These are phyloP conservation scores for Nipponacmea schrenckii DNA, from an alignment of 2,888 invertebrate species.

Conservation along the genomic window DNA sequence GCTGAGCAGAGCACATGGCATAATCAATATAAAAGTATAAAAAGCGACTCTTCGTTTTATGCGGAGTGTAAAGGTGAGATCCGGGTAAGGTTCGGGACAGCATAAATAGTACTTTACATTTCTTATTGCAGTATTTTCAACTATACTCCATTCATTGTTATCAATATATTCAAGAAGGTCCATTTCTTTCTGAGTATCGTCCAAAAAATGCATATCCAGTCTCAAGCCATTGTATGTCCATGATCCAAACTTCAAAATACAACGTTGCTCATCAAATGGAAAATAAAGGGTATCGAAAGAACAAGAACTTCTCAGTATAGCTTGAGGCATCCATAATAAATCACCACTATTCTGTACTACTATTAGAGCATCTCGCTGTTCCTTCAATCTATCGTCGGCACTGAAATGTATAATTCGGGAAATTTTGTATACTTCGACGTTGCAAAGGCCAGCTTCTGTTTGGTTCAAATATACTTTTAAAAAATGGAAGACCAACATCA, in stretches of 20 bases:
- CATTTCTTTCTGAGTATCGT: slow-evolving; percentile 28
- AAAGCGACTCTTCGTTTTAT: slow-evolving; percentile 61
- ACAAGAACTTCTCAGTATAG: slow-evolving; percentile 65
- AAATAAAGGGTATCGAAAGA: slow-evolving; percentile 66
- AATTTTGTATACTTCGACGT: neutral
- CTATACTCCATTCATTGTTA: slow-evolving; percentile 67
- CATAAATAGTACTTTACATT: slow-evolving; percentile 62
- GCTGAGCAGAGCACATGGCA: slow-evolving; percentile 67
- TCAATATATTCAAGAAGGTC: slow-evolving; percentile 59
- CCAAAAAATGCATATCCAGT: slow-evolving; percentile 53
- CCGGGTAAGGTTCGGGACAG: slow-evolving; percentile 64
- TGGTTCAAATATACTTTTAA: neutral
- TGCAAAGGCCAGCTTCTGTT: neutral
- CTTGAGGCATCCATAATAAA: slow-evolving; percentile 62
- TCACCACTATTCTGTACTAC: slow-evolving; percentile 56
- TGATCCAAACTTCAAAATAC: slow-evolving; percentile 66
- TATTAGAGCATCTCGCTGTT: slow-evolving; percentile 64
- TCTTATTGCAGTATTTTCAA: slow-evolving; percentile 55
- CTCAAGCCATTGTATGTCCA: slow-evolving; percentile 67
- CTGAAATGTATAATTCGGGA: slow-evolving; percentile 53
- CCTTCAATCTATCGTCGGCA: slow-evolving; percentile 67
- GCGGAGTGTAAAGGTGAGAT: slow-evolving; percentile 62
- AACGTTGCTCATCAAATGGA: slow-evolving; percentile 66
- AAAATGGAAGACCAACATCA: neutral
- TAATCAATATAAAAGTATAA: slow-evolving; percentile 66